Evolutionary conservation across 2,797 vertebrate species (phyloP).

Genomic region (Sebastes nivosus): DNA sequence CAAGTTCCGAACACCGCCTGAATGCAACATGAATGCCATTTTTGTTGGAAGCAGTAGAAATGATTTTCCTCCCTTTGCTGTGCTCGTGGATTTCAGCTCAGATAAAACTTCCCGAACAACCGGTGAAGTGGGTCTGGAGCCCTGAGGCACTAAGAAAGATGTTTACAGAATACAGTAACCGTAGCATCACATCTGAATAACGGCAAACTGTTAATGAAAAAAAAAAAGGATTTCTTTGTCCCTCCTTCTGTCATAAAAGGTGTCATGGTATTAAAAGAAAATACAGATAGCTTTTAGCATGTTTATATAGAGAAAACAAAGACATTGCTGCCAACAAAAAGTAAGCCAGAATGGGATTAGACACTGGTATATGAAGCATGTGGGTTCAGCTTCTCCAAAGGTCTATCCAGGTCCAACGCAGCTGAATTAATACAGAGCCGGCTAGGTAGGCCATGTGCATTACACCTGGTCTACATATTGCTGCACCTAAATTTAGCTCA

Average conservation of each 20-base stretch:
- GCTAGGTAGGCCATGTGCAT: slow-evolving; percentile 73
- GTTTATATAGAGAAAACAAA: slow-evolving; percentile 42
- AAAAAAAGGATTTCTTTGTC: neutral
- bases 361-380: slow-evolving; percentile 11
- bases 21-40: slow-evolving; percentile 39
- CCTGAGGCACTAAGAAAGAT: slow-evolving; percentile 24
- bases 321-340: slow-evolving; percentile 19
- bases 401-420: slow-evolving; percentile 17
- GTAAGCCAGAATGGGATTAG: slow-evolving; percentile 36
- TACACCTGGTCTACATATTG: slow-evolving; percentile 77
- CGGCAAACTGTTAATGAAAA: slow-evolving; percentile 6
- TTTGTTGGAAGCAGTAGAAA: slow-evolving; percentile 40
- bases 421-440: slow-evolving; percentile 34
- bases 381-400: slow-evolving; percentile 23
- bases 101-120: slow-evolving; percentile 49
- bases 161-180: slow-evolving; percentile 45
- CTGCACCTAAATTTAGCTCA: slow-evolving; percentile 74
- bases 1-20: slow-evolving; percentile 37
- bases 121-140: slow-evolving; percentile 13
- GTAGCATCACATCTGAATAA: slow-evolving; percentile 22
- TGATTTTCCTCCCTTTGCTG: slow-evolving; percentile 22
- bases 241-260: slow-evolving; percentile 7
- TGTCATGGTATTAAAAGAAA: slow-evolving; percentile 27
- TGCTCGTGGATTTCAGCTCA: slow-evolving; percentile 29
- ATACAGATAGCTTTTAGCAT: slow-evolving; percentile 24